Evolutionary conservation across 64 coral and sea anemone genomes (phyloP).

Genomic region (Hydrozoanthus tunicans): DNA sequence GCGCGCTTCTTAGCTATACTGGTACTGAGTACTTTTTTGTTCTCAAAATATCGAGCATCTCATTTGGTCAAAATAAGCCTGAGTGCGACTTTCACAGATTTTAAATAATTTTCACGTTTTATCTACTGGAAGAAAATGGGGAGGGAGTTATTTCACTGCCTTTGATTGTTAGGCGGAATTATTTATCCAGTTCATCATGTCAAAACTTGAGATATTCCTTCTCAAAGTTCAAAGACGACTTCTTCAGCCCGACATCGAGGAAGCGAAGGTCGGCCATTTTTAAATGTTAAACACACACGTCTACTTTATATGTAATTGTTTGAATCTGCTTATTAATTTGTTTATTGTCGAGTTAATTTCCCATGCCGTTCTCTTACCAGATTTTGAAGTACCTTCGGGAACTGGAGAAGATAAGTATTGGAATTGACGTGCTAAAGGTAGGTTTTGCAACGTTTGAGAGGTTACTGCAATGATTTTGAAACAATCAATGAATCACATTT

Average conservation of each 20-base stretch:
- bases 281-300: constrained; percentile 23
- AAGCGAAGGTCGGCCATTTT: neutral
- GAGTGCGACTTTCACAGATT: neutral
- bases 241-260: constrained; percentile 20
- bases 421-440: constrained; percentile 87
- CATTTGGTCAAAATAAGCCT: neutral
- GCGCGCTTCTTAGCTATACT: neutral
- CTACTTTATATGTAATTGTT: neutral
- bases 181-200: neutral
- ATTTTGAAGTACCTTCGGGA: constrained; percentile 86
- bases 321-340: neutral
- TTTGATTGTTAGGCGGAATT: too few relatives aligned
- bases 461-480: too few relatives aligned
- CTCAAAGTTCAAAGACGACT: constrained; percentile 52
- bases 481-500: too few relatives aligned
- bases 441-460: neutral
- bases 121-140: neutral
- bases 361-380: constrained; percentile 40
- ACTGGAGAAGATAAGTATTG: constrained; percentile 80
- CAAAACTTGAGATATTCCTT: constrained; percentile 18
- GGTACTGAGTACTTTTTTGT: neutral
- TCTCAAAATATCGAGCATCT: neutral
- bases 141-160: neutral
- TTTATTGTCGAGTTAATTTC: neutral
- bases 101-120: neutral